Evolutionary conservation across 2,113 vertebrate genomes (phyloP).

Genomic region (Cairina moschata): DNA sequence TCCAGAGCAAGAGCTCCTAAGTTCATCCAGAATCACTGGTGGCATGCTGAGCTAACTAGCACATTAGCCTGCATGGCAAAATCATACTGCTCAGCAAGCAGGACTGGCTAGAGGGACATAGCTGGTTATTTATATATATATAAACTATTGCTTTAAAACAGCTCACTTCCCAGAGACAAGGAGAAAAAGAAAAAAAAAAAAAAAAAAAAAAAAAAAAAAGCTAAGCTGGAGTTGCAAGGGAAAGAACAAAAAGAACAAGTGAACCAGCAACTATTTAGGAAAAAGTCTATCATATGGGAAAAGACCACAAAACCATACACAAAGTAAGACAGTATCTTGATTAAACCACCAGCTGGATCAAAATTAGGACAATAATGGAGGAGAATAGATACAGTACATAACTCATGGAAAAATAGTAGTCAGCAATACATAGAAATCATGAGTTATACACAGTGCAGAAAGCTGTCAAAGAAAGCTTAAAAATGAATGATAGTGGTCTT

Average conservation of each 20-base stretch:
- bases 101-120: background rate
- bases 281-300: background rate
- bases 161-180: background rate
- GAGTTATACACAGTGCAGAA: background rate
- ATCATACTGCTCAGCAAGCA: background rate
- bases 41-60: background rate
- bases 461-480: background rate
- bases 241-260: slow-evolving; percentile 5
- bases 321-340: background rate
- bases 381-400: background rate
- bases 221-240: background rate
- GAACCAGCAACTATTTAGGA: background rate
- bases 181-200: background rate
- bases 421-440: background rate
- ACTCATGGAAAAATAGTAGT: background rate
- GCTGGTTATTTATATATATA: background rate
- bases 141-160: background rate
- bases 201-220: background rate
- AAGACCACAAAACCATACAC: background rate
- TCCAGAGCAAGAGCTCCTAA: background rate
- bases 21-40: background rate
- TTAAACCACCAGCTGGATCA: background rate
- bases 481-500: background rate
- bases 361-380: background rate
- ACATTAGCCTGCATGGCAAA: background rate